phyloP scores from a whole-genome alignment of 2,888 invertebrate species.

The Neoaliturus tenellus region DNA sequence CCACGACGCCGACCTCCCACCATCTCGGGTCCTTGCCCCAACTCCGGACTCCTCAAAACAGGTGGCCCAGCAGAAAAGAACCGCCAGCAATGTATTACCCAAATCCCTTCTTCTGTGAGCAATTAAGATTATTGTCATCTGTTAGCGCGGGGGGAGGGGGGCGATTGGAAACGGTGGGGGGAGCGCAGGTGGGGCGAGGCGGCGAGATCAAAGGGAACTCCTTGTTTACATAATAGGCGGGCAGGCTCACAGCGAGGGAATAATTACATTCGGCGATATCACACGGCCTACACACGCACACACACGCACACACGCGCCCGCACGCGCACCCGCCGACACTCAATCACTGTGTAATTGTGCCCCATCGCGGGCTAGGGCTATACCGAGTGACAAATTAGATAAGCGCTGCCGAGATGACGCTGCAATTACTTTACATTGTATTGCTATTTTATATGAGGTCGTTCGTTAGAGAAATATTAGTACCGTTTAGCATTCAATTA shows the following conservation, averaged over 20 bases:
- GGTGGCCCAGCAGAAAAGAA: constrained; percentile 31
- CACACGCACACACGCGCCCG: neutral
- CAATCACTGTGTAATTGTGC: constrained; percentile 33
- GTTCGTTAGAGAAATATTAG: no score
- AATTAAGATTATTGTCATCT: constrained; percentile 53
- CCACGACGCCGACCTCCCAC: neutral
- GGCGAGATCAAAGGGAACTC: constrained; percentile 48
- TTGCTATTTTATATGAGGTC: no score
- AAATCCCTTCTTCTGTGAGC: constrained; percentile 52
- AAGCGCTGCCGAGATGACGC: neutral
- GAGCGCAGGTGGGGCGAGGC: constrained; percentile 14
- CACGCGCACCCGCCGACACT: neutral
- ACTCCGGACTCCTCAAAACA: neutral
- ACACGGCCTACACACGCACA: constrained; percentile 11
- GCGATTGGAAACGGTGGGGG: constrained; percentile 28
- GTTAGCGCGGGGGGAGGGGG: constrained; percentile 13
- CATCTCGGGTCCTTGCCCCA: neutral
- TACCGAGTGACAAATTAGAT: constrained; percentile 42
- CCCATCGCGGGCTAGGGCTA: neutral
- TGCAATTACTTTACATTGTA: no score
- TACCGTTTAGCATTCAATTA: no score
- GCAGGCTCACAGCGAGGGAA: neutral
- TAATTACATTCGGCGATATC: constrained; percentile 53
- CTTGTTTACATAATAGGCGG: constrained; percentile 51
- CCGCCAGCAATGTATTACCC: constrained; percentile 42